Evolutionary conservation across 2,797 vertebrate genomes (phyloP).

Genomic region (Picus viridis): DNA sequence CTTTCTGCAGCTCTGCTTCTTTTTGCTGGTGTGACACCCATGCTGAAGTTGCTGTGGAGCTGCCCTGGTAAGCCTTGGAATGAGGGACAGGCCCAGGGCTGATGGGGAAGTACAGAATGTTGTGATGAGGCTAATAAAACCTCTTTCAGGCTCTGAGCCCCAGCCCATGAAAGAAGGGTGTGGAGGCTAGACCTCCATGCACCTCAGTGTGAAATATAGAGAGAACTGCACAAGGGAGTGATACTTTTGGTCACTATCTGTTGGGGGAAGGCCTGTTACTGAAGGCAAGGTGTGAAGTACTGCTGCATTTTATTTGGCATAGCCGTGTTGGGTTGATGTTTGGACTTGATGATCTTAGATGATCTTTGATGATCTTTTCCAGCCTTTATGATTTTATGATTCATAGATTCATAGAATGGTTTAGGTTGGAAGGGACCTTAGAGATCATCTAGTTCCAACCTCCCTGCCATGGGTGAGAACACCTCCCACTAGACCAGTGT

Average conservation of each 20-base stretch:
- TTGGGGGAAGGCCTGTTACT: background rate
- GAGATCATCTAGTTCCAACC: too few relatives aligned
- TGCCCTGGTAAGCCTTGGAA: background rate
- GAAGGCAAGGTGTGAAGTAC: background rate
- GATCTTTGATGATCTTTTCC: too few relatives aligned
- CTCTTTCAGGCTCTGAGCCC: background rate
- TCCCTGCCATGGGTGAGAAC: too few relatives aligned
- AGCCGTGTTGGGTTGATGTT: too few relatives aligned
- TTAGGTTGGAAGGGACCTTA: too few relatives aligned
- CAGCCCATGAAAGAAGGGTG: background rate
- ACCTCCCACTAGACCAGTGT: too few relatives aligned
- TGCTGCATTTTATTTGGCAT: background rate
- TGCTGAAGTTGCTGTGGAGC: background rate
- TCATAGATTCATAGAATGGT: too few relatives aligned
- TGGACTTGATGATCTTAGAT: too few relatives aligned
- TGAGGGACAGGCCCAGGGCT: background rate
- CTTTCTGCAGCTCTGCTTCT: background rate
- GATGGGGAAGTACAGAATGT: fast-evolving
- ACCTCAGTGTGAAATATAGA: background rate
- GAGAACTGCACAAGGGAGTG: background rate
- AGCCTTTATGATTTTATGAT: too few relatives aligned
- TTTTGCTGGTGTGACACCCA: background rate
- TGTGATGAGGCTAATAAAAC: background rate
- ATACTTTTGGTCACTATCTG: background rate
- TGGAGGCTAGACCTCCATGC: background rate